Evolutionary conservation across 2,888 invertebrate genomes (phyloP).

Genomic region (Hyposoter didymator): DNA sequence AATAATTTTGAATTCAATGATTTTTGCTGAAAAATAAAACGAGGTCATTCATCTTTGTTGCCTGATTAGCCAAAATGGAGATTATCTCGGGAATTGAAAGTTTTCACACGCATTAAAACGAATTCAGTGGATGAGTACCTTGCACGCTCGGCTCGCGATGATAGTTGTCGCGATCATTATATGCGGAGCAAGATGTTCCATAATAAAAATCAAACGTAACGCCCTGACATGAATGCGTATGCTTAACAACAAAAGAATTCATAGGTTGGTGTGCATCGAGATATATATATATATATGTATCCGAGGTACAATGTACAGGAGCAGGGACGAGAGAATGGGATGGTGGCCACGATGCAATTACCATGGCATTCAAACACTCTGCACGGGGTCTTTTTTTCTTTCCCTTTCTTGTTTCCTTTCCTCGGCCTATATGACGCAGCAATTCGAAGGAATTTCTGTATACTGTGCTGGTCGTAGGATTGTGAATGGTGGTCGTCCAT

Average conservation of each 20-base stretch:
- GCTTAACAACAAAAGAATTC: constrained; percentile 14
- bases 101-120: constrained; percentile 18
- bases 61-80: not conserved
- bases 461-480: not conserved
- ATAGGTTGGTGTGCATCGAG: constrained; percentile 1
- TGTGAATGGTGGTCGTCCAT: constrained; percentile 9
- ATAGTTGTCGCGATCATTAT: constrained; percentile 33
- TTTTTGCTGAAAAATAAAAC: not conserved
- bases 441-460: constrained; percentile 29
- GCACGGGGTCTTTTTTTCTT: constrained; percentile 71
- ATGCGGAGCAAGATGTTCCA: constrained; percentile 5
- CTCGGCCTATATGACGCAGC: constrained; percentile 18
- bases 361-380: constrained; percentile 70
- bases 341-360: constrained; percentile 69
- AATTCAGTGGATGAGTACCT: not conserved
- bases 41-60: not conserved
- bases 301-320: constrained; percentile 5
- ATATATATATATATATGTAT: constrained; percentile 1
- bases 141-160: not conserved
- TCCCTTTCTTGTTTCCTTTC: not conserved
- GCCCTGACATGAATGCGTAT: not conserved
- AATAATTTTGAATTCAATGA: not conserved
- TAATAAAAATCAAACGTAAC: constrained; percentile 7
- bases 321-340: constrained; percentile 56
- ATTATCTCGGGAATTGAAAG: not conserved